Evolutionary conservation across 2,113 vertebrate species (phyloP).

Genomic region (Ascaphus truei): DNA sequence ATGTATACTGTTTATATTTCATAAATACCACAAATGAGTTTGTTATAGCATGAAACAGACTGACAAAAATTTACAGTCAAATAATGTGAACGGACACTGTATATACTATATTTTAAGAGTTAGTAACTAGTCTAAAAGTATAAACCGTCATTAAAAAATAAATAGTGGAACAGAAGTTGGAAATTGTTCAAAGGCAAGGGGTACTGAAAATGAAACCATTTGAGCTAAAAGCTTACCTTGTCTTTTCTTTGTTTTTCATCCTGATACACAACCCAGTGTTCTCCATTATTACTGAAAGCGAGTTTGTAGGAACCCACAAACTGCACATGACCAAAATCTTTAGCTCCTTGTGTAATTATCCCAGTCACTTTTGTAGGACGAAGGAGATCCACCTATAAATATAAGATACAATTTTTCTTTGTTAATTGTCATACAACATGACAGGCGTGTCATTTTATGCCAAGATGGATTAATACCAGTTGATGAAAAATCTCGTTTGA

Average conservation of each 20-base stretch:
- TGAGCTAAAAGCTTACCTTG: too few species aligned
- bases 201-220: too few species aligned
- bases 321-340: constrained; percentile 96
- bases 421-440: background rate
- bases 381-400: constrained; percentile 83
- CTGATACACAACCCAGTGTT: constrained; percentile 88
- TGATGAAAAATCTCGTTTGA: background rate
- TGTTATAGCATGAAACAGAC: too few species aligned
- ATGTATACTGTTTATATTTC: too few species aligned
- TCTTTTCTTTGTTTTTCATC: constrained; percentile 95
- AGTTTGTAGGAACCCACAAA: constrained; percentile 97
- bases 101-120: too few species aligned
- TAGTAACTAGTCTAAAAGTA: too few species aligned
- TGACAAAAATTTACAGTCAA: too few species aligned
- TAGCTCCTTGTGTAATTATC: constrained; percentile 95
- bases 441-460: background rate
- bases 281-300: constrained; percentile 89
- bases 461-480: background rate
- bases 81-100: too few species aligned
- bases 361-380: constrained; percentile 91
- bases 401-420: background rate
- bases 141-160: too few species aligned
- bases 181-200: too few species aligned
- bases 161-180: too few species aligned
- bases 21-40: too few species aligned